These are phyloP conservation scores for Cyanoderma ruficeps DNA, from an alignment of 2,113 vertebrate genomes.

Conservation along the genomic window DNA sequence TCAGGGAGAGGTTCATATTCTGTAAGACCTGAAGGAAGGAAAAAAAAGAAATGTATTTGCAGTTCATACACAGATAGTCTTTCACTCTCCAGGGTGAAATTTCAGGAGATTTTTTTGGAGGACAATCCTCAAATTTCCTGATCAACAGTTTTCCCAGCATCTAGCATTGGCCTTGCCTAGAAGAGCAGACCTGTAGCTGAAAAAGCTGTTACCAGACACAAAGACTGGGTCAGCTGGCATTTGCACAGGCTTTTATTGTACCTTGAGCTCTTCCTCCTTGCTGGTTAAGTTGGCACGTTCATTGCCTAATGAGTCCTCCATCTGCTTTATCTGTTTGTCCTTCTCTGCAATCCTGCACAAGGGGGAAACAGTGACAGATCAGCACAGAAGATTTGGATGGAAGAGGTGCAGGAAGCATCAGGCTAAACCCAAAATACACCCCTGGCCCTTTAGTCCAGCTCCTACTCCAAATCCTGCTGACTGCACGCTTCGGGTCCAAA, in stretches of 20 bases:
- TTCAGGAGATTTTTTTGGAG: not conserved
- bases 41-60: not conserved
- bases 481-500: not conserved
- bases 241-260: conserved; percentile 23
- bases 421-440: not conserved
- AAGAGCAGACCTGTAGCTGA: not conserved
- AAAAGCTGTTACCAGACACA: not conserved
- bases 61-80: not conserved
- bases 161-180: not conserved
- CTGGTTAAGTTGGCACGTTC: conserved; percentile 76
- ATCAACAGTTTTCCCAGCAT: not conserved
- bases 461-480: not conserved
- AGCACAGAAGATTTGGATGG: not conserved
- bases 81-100: not conserved
- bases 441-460: not conserved
- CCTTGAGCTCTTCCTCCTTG: conserved; percentile 84
- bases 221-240: not conserved
- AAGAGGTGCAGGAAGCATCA: not conserved
- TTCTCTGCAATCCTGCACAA: conserved; percentile 79
- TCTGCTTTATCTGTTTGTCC: conserved; percentile 80
- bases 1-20: conserved; percentile 88
- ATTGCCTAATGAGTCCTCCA: conserved; percentile 79
- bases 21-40: conserved; percentile 81
- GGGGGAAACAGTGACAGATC: not conserved
- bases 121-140: not conserved